Evolutionary conservation across 2,888 invertebrate genomes (phyloP).

Genomic region (Liposcelis brunnea): DNA sequence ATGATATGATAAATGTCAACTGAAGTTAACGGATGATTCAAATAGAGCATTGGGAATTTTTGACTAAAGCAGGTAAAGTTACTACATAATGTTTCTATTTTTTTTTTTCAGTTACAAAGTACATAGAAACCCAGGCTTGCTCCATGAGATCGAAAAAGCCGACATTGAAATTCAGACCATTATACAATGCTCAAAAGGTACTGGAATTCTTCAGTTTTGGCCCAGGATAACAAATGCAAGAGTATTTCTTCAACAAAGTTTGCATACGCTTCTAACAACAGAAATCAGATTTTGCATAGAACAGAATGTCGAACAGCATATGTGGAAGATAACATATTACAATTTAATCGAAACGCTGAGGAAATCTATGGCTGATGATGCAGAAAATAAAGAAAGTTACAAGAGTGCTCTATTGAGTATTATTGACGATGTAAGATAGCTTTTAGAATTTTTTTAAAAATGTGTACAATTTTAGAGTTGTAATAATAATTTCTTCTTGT

Average conservation of each 20-base stretch:
- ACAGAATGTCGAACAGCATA: constrained; percentile 72
- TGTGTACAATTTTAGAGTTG: too few relatives aligned
- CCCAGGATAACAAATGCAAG: constrained; percentile 13
- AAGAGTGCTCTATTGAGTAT: constrained; percentile 46
- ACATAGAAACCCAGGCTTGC: constrained; percentile 40
- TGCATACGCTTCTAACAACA: constrained; percentile 47
- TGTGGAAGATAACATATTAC: constrained; percentile 84
- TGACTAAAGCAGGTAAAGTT: too few relatives aligned
- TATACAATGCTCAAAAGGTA: constrained; percentile 20
- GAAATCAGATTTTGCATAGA: constrained; percentile 76
- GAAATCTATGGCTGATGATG: constrained; percentile 42
- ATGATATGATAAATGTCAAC: too few relatives aligned
- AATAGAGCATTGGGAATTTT: too few relatives aligned
- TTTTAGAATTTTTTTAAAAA: background rate
- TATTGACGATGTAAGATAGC: constrained; percentile 44
- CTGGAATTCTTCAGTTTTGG: background rate
- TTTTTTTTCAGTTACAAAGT: constrained; percentile 36
- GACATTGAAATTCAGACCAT: constrained; percentile 50
- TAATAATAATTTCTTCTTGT: constrained; percentile 12
- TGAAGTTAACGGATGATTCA: too few relatives aligned
- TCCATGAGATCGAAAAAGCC: constrained; percentile 47
- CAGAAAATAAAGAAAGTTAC: constrained; percentile 43
- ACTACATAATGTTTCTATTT: too few relatives aligned
- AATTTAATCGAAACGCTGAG: constrained; percentile 70
- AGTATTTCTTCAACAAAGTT: constrained; percentile 45